phyloP scores from a whole-genome alignment of 2,797 vertebrate genomes.

The Chelon auratus region DNA sequence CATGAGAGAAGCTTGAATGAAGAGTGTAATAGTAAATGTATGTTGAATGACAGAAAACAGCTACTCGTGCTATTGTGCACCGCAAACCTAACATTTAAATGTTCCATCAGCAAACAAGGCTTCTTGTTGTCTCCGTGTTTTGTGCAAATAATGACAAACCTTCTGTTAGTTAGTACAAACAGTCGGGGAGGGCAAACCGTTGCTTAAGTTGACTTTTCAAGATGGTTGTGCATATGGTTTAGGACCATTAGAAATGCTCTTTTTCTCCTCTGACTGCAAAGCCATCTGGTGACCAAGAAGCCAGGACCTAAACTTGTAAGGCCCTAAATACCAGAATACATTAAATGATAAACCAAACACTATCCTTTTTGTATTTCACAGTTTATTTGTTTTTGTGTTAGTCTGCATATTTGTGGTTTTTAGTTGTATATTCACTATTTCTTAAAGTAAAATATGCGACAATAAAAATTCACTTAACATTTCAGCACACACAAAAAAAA shows the following conservation, averaged over 20 bases:
- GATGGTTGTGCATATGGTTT: conserved; percentile 55
- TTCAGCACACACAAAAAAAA: background rate
- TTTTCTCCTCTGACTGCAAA: conserved; percentile 49
- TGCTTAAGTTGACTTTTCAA: conserved; percentile 47
- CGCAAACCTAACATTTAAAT: conserved; percentile 2
- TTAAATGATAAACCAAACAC: background rate
- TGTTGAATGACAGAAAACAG: background rate
- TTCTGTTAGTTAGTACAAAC: conserved; percentile 21
- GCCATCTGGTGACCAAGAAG: conserved; percentile 57
- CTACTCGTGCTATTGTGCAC: background rate
- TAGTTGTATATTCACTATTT: background rate
- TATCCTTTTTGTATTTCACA: background rate
- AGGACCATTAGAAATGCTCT: conserved; percentile 18
- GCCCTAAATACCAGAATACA: conserved; percentile 6
- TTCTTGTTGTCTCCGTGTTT: conserved; percentile 26
- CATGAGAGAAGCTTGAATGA: conserved; percentile 7
- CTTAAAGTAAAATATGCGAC: background rate
- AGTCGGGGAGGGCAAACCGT: conserved; percentile 35
- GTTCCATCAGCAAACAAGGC: background rate
- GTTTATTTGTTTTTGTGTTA: background rate
- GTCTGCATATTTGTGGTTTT: background rate
- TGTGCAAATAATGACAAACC: conserved; percentile 17
- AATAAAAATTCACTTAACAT: too few relatives aligned
- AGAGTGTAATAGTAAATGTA: background rate
- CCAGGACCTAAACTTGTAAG: background rate